Conservation (phyloP, 2,888 invertebrate genomes). For the Parnassius glacialis region DNA sequence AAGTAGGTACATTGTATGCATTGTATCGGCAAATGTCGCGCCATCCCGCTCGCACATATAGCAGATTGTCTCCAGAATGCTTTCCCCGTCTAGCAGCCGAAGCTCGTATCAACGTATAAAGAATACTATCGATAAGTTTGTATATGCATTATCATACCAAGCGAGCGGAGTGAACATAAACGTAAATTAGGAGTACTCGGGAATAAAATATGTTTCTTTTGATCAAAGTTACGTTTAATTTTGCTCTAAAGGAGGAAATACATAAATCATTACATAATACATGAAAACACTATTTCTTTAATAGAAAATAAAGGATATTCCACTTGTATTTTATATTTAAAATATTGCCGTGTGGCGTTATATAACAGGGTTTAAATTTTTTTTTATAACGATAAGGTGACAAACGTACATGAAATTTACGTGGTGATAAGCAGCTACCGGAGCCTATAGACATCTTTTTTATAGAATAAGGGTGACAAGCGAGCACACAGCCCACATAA, state of each 20-base stretch:
- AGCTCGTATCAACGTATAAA: slow-evolving; percentile 16
- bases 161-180: slow-evolving; percentile 22
- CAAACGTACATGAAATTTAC: too few relatives aligned
- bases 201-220: slow-evolving; percentile 22
- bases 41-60: slow-evolving; percentile 25
- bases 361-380: too few relatives aligned
- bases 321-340: too few relatives aligned
- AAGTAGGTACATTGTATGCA: slow-evolving; percentile 22
- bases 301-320: too few relatives aligned
- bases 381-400: too few relatives aligned
- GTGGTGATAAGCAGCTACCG: too few relatives aligned
- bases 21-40: slow-evolving; percentile 24
- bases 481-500: too few relatives aligned
- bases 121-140: slow-evolving; percentile 22
- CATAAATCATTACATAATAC: too few relatives aligned
- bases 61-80: slow-evolving; percentile 21
- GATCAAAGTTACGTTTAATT: slow-evolving; percentile 17
- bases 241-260: slow-evolving; percentile 5
- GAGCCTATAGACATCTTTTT: too few relatives aligned
- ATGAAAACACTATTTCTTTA: too few relatives aligned
- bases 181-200: slow-evolving; percentile 25
- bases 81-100: slow-evolving; percentile 25
- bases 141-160: slow-evolving; percentile 28
- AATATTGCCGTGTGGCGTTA: too few relatives aligned
- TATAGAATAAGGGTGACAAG: too few relatives aligned